phyloP scores from a whole-genome alignment of 2,113 vertebrate genomes.

The Poeciliopsis turrubarensis region DNA sequence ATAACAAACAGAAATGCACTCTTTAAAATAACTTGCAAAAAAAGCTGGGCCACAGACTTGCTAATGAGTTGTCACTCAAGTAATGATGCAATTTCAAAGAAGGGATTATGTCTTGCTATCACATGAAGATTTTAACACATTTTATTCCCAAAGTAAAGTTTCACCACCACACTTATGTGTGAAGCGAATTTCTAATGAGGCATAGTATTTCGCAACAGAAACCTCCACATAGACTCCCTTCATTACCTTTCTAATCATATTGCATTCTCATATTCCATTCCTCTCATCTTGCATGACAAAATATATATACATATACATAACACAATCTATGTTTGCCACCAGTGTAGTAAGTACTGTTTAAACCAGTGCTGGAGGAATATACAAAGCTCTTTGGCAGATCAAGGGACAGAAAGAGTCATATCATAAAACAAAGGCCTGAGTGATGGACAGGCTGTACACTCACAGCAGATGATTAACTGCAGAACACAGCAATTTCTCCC shows the following conservation, averaged over 20 bases:
- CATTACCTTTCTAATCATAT: conserved; percentile 33
- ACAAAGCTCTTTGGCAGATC: conserved; percentile 34
- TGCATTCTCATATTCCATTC: conserved; percentile 23
- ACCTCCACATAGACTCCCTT: conserved; percentile 27
- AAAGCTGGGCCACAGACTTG: conserved; percentile 13
- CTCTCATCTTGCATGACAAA: not conserved
- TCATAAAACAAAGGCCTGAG: conserved; percentile 31
- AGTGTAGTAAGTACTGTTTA: conserved; percentile 21
- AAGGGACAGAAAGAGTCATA: conserved; percentile 42
- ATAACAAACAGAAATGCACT: conserved; percentile 63
- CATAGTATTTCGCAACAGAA: conserved; percentile 64
- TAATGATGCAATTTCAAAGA: conserved; percentile 45
- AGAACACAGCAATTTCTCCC: conserved; percentile 40
- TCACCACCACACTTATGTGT: conserved; percentile 4
- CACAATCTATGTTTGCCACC: conserved; percentile 36
- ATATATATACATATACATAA: too few relatives aligned
- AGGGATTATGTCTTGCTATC: conserved; percentile 25
- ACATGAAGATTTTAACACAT: conserved; percentile 24
- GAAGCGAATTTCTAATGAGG: conserved; percentile 61
- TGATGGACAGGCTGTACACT: conserved; percentile 55
- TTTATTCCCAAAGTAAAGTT: conserved; percentile 17
- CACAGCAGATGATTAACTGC: conserved; percentile 62
- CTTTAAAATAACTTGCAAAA: conserved; percentile 45
- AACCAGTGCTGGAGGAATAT: conserved; percentile 28
- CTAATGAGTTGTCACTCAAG: conserved; percentile 48